phyloP scores from a whole-genome alignment of 2,113 vertebrate genomes.

The Cyphomyrus discorhynchus region DNA sequence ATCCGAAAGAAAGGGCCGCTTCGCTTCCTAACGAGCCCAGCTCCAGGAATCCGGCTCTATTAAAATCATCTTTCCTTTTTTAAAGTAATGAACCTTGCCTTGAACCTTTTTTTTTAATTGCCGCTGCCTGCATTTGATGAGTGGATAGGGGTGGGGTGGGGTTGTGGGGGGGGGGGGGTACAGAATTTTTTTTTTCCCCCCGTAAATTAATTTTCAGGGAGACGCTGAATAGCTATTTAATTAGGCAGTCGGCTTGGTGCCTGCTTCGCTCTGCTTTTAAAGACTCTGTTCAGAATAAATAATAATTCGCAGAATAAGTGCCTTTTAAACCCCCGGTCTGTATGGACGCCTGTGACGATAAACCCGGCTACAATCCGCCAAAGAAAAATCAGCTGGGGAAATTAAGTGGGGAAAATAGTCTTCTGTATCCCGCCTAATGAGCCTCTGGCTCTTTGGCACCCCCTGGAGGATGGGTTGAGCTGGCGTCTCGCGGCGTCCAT shows the following conservation, averaged over 20 bases:
- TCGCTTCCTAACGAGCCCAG: conserved; percentile 26
- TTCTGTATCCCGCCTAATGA: not conserved
- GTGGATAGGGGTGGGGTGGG: not conserved
- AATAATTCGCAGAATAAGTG: conserved; percentile 31
- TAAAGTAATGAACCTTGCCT: conserved; percentile 55
- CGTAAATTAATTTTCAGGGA: conserved; percentile 36
- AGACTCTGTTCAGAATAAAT: conserved; percentile 46
- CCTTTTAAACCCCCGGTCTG: conserved; percentile 31
- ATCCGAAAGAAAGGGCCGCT: conserved; percentile 8
- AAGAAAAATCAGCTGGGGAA: conserved; percentile 32
- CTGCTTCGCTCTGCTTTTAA: conserved; percentile 20
- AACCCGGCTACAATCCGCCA: conserved; percentile 24
- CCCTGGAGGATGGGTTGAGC: not conserved
- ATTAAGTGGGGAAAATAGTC: conserved; percentile 34
- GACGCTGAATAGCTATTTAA: conserved; percentile 40
- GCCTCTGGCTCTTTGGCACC: not conserved
- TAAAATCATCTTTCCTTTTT: conserved; percentile 33
- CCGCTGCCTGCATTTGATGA: conserved; percentile 36
- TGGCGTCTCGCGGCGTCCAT: not conserved
- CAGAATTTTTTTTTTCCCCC: conserved; percentile 16
- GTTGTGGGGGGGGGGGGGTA: conserved; percentile 7
- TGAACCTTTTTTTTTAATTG: conserved; percentile 59
- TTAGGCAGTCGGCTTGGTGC: conserved; percentile 39
- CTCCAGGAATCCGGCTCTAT: conserved; percentile 32
- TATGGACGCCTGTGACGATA: conserved; percentile 18